Percentiles rank a stretch among this genome's conserved stretches.
phyloP scores from a whole-genome alignment of 2,113 vertebrate genomes.

The Syngnathoides biaculeatus region DNA sequence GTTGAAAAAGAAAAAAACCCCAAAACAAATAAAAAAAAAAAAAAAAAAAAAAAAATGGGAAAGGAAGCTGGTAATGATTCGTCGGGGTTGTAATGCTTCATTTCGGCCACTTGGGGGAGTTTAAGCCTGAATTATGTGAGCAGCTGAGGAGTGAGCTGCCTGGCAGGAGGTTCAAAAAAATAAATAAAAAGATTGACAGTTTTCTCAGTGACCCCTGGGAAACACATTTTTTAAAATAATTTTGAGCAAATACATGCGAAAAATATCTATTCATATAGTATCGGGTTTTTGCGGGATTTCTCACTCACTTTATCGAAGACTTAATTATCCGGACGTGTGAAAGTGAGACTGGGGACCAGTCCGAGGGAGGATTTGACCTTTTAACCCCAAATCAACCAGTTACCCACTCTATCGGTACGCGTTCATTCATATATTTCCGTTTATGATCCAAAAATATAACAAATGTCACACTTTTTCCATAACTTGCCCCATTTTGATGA shows the following conservation, averaged over 20 bases:
- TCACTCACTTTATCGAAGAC: too few species aligned
- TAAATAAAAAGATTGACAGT: constrained; percentile 25
- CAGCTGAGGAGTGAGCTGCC: neutral
- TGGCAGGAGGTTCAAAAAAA: constrained; percentile 40
- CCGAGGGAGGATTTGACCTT: too few species aligned
- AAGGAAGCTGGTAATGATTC: constrained; percentile 23
- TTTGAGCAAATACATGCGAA: neutral
- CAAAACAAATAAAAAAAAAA: too few species aligned
- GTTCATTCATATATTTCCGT: too few species aligned
- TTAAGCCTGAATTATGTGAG: constrained; percentile 51
- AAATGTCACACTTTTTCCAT: too few species aligned
- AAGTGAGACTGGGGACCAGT: too few species aligned
- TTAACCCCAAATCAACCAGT: too few species aligned
- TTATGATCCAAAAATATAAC: too few species aligned
- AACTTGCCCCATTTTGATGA: too few species aligned
- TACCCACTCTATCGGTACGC: too few species aligned
- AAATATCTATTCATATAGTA: neutral
- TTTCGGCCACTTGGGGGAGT: constrained; percentile 69
- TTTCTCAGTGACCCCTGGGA: neutral
- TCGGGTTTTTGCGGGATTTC: too few species aligned
- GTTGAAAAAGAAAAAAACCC: neutral
- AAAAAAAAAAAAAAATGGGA: constrained; percentile 6
- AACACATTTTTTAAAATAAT: neutral
- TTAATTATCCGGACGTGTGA: too few species aligned
- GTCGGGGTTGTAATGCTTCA: constrained; percentile 35